Conservation (phyloP, 2,797 vertebrate species). For the Morelia viridis region DNA sequence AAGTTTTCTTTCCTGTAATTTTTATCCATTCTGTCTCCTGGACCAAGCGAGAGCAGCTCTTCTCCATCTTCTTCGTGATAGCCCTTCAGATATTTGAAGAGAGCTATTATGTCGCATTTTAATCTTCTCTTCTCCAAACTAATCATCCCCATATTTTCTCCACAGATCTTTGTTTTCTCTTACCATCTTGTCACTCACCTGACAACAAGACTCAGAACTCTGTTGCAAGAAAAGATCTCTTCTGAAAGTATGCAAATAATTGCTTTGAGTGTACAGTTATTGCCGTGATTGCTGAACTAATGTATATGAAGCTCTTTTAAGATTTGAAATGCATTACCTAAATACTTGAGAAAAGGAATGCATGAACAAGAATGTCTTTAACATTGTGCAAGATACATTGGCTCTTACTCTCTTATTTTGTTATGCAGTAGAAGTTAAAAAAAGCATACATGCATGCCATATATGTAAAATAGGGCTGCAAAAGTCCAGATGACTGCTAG, state of each 20-base stretch:
- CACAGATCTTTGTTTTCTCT: neutral
- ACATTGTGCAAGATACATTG: neutral
- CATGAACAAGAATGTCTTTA: neutral
- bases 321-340: neutral
- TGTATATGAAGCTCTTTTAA: neutral
- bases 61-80: neutral
- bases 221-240: neutral
- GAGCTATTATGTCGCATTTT: neutral
- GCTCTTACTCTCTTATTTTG: neutral
- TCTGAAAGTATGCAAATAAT: neutral
- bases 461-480: too few species aligned
- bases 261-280: neutral
- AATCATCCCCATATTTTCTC: neutral
- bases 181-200: neutral
- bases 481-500: neutral
- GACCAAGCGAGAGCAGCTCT: neutral
- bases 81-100: neutral
- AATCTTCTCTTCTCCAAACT: neutral
- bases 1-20: neutral
- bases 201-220: neutral
- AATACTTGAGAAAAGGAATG: neutral
- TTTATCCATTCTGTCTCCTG: too few species aligned
- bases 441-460: too few species aligned
- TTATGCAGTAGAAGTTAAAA: too few species aligned
- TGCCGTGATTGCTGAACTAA: too few species aligned